Conservation (phyloP, 2,888 invertebrate genomes). For the Napeogenes inachia region DNA sequence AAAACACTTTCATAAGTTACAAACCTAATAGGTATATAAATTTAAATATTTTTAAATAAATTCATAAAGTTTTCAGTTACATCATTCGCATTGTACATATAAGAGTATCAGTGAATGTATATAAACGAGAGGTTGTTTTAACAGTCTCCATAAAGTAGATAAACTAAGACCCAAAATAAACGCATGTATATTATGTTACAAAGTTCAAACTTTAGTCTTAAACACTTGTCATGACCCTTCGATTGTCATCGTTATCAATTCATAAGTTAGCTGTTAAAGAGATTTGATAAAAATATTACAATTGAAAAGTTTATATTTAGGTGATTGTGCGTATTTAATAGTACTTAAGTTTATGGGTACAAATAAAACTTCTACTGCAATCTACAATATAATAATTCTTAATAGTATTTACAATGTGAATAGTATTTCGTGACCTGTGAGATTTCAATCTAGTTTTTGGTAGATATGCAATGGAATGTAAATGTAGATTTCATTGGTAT, state of each 20-base stretch:
- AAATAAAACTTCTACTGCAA: too few species aligned
- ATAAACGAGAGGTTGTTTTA: not conserved
- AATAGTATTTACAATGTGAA: not conserved
- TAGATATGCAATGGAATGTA: slow-evolving; percentile 5
- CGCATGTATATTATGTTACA: not conserved
- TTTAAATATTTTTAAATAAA: too few species aligned
- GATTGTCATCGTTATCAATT: too few species aligned
- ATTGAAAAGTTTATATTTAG: too few species aligned
- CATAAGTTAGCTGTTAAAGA: too few species aligned
- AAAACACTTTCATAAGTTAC: too few species aligned
- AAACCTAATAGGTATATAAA: too few species aligned
- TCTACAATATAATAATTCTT: too few species aligned
- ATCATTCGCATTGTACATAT: not conserved
- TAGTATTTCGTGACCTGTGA: not conserved
- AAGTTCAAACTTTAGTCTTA: not conserved
- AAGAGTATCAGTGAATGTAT: not conserved
- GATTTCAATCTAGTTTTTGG: slow-evolving; percentile 1
- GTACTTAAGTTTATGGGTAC: too few species aligned
- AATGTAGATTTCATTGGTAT: slow-evolving; percentile 5
- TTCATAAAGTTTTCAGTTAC: not conserved
- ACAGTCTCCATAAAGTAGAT: not conserved
- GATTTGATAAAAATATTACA: too few species aligned
- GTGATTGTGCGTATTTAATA: too few species aligned
- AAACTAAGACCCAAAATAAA: not conserved
- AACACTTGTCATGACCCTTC: not conserved